Conservation (phyloP, 2,113 vertebrate species). For the Cryptotis parvus region DNA sequence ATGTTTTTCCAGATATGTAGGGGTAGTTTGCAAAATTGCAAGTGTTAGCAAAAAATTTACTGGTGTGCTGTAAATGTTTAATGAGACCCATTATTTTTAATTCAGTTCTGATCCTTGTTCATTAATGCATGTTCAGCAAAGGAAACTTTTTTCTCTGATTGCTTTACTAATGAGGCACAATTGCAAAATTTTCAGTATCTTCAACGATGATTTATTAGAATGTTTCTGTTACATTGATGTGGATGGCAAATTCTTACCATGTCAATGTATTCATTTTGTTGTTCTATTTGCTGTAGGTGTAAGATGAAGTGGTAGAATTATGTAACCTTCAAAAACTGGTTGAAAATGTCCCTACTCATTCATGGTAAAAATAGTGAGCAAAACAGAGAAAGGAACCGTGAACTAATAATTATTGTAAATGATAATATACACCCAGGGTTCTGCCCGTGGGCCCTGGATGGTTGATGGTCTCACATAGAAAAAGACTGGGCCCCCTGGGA, state of each 20-base stretch:
- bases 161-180: conserved; percentile 4
- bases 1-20: conserved; percentile 21
- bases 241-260: not conserved
- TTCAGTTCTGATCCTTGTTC: conserved; percentile 45
- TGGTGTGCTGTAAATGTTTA: conserved; percentile 60
- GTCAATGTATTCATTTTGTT: conserved; percentile 15
- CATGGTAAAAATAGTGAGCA: not conserved
- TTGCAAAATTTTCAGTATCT: conserved; percentile 26
- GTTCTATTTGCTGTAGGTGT: not conserved
- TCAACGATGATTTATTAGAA: conserved; percentile 33
- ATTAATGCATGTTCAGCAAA: conserved; percentile 56
- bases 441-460: too few species aligned
- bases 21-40: conserved; percentile 35
- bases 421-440: too few species aligned
- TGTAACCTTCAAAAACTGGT: conserved; percentile 22
- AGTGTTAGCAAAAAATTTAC: conserved; percentile 47
- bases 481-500: too few species aligned
- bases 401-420: too few species aligned
- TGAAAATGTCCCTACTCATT: conserved; percentile 27
- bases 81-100: conserved; percentile 64
- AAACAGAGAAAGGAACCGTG: too few species aligned
- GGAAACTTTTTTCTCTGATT: not conserved
- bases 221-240: conserved; percentile 31
- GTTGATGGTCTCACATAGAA: too few species aligned
- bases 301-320: not conserved